These are phyloP conservation scores for Misgurnus anguillicaudatus DNA, from an alignment of 2,113 vertebrate species.

Conservation along the genomic window DNA sequence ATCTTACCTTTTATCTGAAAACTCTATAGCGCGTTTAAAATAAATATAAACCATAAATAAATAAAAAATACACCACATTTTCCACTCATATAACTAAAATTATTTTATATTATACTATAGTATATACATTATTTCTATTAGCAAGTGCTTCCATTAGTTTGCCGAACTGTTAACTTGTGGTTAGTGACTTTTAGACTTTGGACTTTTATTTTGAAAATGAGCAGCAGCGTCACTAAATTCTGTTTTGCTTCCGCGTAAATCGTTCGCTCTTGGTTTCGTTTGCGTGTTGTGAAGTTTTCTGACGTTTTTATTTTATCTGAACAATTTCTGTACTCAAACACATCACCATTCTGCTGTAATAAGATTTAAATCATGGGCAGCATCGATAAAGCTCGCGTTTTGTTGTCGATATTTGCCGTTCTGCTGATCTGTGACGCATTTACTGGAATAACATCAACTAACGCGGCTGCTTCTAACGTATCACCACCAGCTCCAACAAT, in stretches of 20 bases:
- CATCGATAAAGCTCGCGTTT: background rate
- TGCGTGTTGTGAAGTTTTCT: background rate
- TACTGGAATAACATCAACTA: background rate
- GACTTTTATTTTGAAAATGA: conserved; percentile 37
- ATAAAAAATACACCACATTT: too few relatives aligned
- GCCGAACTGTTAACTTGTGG: too few relatives aligned
- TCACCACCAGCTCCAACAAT: background rate
- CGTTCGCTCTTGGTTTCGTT: background rate
- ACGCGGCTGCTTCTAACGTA: background rate
- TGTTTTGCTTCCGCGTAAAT: background rate
- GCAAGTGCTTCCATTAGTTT: too few relatives aligned
- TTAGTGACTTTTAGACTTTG: too few relatives aligned
- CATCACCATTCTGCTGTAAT: background rate
- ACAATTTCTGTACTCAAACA: background rate
- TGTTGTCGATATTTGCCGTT: background rate
- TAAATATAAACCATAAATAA: too few relatives aligned
- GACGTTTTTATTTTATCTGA: background rate
- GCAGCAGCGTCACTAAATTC: too few relatives aligned
- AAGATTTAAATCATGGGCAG: background rate
- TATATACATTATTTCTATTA: too few relatives aligned
- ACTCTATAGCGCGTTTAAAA: too few relatives aligned
- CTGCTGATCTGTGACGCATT: conserved; percentile 1
- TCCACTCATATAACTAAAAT: too few relatives aligned
- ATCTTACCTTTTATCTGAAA: too few relatives aligned
- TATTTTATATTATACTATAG: too few relatives aligned